Base-by-base conservation (phyloP, 2,888 invertebrate species). In the Fabriciana adippe region DNA sequence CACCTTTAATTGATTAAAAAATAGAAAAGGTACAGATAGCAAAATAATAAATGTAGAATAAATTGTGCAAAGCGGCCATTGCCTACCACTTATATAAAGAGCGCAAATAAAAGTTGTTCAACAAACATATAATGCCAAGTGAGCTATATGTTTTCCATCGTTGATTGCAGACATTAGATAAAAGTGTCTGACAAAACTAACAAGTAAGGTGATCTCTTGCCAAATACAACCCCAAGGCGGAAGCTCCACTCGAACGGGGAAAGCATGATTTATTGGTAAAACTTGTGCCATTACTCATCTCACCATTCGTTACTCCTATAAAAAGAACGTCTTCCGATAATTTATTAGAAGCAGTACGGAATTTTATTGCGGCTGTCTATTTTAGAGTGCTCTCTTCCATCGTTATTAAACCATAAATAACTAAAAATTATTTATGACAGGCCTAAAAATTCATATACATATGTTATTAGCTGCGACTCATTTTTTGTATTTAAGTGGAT, bases 271-370 rank as follows among this genome's bases (percentile, higher is more conserved):
- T 92, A 92, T 92, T 77, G 86, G 81, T 79, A 78, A 89, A 92
- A 92, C 85, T 92, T 92, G 79, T 77, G 78, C 90, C 91, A 90
- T 92, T 89, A 89, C 84, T 92, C 92, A 92, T 92, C 87, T 87
- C 83, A 89, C 85, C 91, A 92, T 92, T 92, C 91, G 92, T 90
- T 90, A 90, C 88, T 89, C 83, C 90, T 90, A 90, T 92, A 92
- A 92, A 90, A 92, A 91, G 85, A 88, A 87, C 86, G 87, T 88
- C 89, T 89, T 85, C 83, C 83, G 78, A 89, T 89, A 88, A 91
- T 90, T 90, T 91, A 92, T 92, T 83, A 82, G 83, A 79, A 79
- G 79, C 81, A 81, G 83, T 87, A 90, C 86, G 83, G 85, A 72
- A 65, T 90, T 91, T 91, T 90, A 90, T 89, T 85, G 83, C 75